Evolutionary conservation across 2,797 vertebrate species (phyloP).

Genomic region (Borostomias antarcticus): DNA sequence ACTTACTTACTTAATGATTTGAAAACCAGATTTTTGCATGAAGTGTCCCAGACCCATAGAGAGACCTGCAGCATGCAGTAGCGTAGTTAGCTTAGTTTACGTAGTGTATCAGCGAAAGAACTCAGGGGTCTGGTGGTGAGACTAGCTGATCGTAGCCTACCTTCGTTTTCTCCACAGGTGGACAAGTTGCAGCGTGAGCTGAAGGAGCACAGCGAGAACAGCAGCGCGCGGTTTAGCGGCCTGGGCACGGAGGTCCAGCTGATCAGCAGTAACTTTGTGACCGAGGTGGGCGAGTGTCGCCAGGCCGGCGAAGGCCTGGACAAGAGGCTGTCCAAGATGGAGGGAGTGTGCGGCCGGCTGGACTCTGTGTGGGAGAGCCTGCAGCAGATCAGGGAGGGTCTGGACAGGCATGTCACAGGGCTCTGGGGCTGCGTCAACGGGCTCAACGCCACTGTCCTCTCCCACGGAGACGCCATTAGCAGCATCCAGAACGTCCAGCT

Average conservation of each 20-base stretch:
- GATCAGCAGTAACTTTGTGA: constrained; percentile 66
- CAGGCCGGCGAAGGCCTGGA: constrained; percentile 77
- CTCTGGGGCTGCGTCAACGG: constrained; percentile 87
- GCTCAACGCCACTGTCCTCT: constrained; percentile 79
- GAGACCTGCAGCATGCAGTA: too few relatives aligned
- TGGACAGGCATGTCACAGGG: constrained; percentile 83
- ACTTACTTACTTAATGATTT: too few relatives aligned
- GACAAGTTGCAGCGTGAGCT: constrained; percentile 80
- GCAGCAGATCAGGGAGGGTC: constrained; percentile 82
- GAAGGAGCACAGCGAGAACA: constrained; percentile 74
- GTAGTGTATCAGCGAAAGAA: too few relatives aligned
- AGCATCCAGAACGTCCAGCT: constrained; percentile 80
- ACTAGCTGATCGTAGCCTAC: not conserved
- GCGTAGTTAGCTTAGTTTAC: too few relatives aligned
- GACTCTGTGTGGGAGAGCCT: constrained; percentile 82
- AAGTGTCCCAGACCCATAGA: too few relatives aligned
- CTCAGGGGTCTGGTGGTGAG: too few relatives aligned
- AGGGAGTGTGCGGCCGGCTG: constrained; percentile 83
- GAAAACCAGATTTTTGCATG: too few relatives aligned
- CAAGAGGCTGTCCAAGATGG: constrained; percentile 83
- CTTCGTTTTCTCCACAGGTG: constrained; percentile 60
- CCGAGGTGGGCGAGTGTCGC: constrained; percentile 74
- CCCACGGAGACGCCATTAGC: constrained; percentile 77
- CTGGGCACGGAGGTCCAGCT: constrained; percentile 74
- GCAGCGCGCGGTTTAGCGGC: constrained; percentile 69